A percentile compares a stretch with the other conserved stretches of the same genome.
Evolutionary conservation across 2,888 invertebrate species (phyloP).

Genomic region (Chloromyia formosa): DNA sequence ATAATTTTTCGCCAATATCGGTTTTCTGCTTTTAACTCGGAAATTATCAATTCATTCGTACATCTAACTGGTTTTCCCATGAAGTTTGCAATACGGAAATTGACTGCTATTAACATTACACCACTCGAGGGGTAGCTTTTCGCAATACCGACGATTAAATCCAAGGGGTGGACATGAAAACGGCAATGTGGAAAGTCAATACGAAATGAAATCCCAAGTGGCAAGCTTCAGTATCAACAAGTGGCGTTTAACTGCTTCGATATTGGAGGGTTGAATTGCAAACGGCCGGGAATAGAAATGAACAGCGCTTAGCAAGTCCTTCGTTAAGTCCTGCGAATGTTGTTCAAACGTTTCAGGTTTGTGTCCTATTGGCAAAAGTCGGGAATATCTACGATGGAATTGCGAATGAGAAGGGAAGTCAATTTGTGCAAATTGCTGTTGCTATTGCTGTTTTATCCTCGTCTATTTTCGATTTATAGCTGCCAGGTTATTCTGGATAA

Average conservation of each 20-base stretch:
- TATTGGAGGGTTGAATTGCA: conserved; percentile 49
- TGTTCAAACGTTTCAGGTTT: not conserved
- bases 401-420: conserved; percentile 44
- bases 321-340: conserved; percentile 18
- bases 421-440: conserved; percentile 48
- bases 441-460: conserved; percentile 42
- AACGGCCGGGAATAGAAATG: conserved; percentile 48
- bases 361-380: not conserved
- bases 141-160: conserved; percentile 12
- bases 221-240: conserved; percentile 45
- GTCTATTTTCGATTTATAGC: conserved; percentile 34
- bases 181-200: conserved; percentile 27
- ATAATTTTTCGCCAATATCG: too few species aligned
- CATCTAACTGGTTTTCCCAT: conserved; percentile 40
- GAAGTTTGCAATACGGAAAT: conserved; percentile 40
- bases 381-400: conserved; percentile 10
- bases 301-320: conserved; percentile 39
- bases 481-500: not conserved
- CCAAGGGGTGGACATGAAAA: conserved; percentile 1
- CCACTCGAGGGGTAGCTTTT: conserved; percentile 45
- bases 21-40: too few species aligned
- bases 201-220: conserved; percentile 46
- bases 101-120: conserved; percentile 45
- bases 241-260: conserved; percentile 48
- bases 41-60: too few species aligned